Conservation (phyloP, 2,797 vertebrate species). For the Pseudochirops cupreus region DNA sequence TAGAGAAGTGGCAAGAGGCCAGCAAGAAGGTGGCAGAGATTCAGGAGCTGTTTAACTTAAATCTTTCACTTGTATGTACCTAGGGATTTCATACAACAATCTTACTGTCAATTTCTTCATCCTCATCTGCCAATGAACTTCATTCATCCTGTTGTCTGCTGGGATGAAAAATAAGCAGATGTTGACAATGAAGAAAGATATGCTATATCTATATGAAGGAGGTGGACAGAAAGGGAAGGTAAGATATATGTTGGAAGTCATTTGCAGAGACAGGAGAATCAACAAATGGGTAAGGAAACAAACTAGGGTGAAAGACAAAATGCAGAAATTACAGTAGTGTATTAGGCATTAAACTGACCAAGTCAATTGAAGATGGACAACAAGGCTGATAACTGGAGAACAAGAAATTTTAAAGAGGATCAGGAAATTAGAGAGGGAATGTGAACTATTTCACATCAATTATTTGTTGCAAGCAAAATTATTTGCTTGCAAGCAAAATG, state of each 20-base stretch:
- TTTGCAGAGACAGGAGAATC: conserved; percentile 31
- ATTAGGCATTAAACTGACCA: accelerated
- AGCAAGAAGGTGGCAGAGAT: conserved; percentile 4
- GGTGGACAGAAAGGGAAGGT: conserved; percentile 28
- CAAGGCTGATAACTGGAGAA: conserved; percentile 35
- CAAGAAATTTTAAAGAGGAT: neutral
- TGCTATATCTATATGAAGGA: neutral
- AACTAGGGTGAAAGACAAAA: conserved; percentile 49
- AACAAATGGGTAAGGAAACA: conserved; percentile 64
- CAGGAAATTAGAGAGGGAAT: neutral
- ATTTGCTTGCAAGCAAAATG: neutral
- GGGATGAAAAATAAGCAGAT: conserved; percentile 49
- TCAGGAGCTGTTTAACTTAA: conserved; percentile 61
- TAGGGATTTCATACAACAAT: conserved; percentile 43
- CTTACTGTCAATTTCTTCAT: conserved; percentile 42
- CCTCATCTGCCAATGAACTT: conserved; percentile 45
- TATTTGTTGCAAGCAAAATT: neutral
- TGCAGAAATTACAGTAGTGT: neutral
- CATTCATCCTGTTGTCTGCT: conserved; percentile 46
- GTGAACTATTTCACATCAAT: conserved; percentile 12
- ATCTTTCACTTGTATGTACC: conserved; percentile 1
- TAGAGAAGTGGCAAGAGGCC: conserved; percentile 36
- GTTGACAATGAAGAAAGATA: conserved; percentile 65
- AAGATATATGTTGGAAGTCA: conserved; percentile 58
- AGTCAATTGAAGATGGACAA: neutral